Evolutionary conservation across 2,113 vertebrate species (phyloP).

Genomic region (Apteryx mantelli): DNA sequence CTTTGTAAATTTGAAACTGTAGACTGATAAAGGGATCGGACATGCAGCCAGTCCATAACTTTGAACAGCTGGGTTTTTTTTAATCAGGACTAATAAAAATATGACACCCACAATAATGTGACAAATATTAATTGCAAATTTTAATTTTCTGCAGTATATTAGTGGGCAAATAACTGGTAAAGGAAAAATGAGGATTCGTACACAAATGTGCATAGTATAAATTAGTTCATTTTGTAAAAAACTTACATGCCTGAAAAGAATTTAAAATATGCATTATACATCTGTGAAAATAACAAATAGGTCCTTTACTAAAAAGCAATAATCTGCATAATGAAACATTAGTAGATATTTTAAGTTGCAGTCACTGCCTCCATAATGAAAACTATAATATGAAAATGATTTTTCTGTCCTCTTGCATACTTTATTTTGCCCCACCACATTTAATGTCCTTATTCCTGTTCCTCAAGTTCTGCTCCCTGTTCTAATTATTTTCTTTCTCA

Average conservation of each 20-base stretch:
- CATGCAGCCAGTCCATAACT: rapidly evolving
- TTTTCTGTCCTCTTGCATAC: background rate
- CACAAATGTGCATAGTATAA: background rate
- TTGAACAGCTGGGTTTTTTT: background rate
- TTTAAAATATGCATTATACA: background rate
- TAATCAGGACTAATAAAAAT: background rate
- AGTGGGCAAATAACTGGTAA: background rate
- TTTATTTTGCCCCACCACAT: background rate
- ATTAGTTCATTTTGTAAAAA: background rate
- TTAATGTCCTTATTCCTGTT: background rate
- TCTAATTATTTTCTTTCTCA: background rate
- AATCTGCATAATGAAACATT: background rate
- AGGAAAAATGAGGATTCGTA: background rate
- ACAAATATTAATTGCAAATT: background rate
- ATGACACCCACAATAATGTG: background rate
- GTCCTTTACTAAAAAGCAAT: background rate
- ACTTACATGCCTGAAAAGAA: background rate
- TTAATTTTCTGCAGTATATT: background rate
- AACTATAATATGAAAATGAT: background rate
- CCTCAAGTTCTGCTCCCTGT: background rate
- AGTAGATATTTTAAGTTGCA: background rate
- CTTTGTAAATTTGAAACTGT: background rate
- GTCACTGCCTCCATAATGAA: background rate
- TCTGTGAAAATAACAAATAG: background rate
- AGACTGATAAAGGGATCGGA: background rate